A percentile compares a stretch with the other conserved stretches of the same genome.
Evolutionary conservation across 2,113 vertebrate species (phyloP).

Genomic region (Puntigrus tetrazona): DNA sequence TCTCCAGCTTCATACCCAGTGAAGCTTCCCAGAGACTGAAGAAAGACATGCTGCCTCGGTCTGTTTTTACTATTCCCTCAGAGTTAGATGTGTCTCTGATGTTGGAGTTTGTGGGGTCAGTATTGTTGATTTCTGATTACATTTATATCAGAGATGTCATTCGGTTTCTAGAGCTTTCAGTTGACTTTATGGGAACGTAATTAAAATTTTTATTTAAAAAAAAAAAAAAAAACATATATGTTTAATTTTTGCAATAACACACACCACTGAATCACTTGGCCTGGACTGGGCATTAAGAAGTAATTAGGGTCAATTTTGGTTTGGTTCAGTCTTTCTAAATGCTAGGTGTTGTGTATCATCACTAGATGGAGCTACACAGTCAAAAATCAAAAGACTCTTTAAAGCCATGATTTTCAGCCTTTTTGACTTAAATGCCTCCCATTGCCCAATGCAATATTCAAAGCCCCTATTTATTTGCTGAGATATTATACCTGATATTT

Average conservation of each 20-base stretch:
- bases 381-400: background rate
- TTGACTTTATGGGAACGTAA: background rate
- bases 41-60: slow-evolving; percentile 76
- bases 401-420: background rate
- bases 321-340: background rate
- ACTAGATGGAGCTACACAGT: slow-evolving; percentile 48
- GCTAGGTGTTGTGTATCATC: background rate
- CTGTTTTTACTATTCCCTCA: slow-evolving; percentile 87
- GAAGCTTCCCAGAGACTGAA: slow-evolving; percentile 77
- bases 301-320: background rate
- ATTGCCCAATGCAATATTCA: background rate
- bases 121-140: background rate
- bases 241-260: background rate
- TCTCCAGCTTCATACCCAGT: slow-evolving; percentile 69
- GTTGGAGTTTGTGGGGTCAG: slow-evolving; percentile 95
- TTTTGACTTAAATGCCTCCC: background rate
- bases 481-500: background rate
- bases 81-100: slow-evolving; percentile 93
- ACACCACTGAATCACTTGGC: background rate
- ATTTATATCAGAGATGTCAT: background rate
- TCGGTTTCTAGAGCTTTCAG: slow-evolving; percentile 8
- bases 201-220: background rate
- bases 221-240: no score
- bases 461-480: background rate
- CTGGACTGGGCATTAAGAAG: no score